phyloP scores from a whole-genome alignment of 2,113 vertebrate genomes.

The Pogonocichla stellata region DNA sequence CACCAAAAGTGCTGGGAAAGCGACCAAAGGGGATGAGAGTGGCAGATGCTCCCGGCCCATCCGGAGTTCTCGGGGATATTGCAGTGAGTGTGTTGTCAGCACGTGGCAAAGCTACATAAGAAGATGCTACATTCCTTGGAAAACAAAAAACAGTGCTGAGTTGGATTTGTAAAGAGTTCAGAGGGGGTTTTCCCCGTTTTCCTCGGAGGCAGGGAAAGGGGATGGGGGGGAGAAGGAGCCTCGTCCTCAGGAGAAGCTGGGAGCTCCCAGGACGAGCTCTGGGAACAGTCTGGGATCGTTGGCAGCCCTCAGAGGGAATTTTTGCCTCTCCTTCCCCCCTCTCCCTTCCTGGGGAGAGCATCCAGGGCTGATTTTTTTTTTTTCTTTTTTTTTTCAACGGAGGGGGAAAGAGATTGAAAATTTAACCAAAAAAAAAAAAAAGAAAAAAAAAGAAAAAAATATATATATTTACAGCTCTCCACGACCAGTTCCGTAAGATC shows the following conservation, averaged over 20 bases:
- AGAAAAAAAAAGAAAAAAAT: background rate
- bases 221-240: background rate
- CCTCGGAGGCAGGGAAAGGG: background rate
- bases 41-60: background rate
- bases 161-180: background rate
- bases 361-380: background rate
- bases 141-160: slow-evolving; percentile 37
- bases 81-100: slow-evolving; percentile 32
- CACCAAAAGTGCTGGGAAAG: background rate
- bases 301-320: background rate
- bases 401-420: background rate
- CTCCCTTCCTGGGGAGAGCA: background rate
- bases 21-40: background rate
- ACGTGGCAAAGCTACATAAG: slow-evolving; percentile 66
- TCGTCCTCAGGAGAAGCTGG: background rate
- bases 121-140: slow-evolving; percentile 76
- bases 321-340: background rate
- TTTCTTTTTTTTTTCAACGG: background rate
- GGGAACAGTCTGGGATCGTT: background rate
- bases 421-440: no score
- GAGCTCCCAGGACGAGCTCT: background rate
- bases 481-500: background rate
- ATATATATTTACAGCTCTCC: slow-evolving; percentile 72
- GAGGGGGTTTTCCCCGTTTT: background rate
- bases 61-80: slow-evolving; percentile 32